Conservation (phyloP, 92 coral and sea anemone genomes). For the Epizoanthus illoricatus region DNA sequence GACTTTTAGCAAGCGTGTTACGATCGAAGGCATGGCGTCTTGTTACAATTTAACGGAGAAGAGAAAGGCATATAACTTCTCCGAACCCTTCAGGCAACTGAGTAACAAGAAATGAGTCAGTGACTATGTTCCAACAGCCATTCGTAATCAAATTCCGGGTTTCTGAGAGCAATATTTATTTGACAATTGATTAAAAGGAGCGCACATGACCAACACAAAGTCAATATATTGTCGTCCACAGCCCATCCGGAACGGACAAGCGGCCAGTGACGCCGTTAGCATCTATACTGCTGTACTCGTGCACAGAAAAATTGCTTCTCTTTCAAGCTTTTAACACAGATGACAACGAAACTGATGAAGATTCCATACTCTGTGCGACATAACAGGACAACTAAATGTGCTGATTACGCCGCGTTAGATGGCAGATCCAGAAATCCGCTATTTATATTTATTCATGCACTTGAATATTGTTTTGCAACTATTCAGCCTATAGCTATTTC, state of each 20-base stretch:
- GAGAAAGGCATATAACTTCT: no score
- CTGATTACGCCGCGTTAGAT: neutral
- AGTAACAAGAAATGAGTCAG: neutral
- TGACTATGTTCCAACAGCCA: neutral
- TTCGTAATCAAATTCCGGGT: neutral
- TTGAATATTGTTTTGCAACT: no score
- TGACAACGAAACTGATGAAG: neutral
- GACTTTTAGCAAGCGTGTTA: constrained; percentile 14
- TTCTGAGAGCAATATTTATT: constrained; percentile 24
- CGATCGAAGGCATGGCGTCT: constrained; percentile 5
- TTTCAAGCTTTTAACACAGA: neutral
- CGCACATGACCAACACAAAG: constrained; percentile 8
- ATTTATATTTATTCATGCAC: neutral
- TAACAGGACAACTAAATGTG: neutral
- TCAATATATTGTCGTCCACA: constrained; percentile 12
- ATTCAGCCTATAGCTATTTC: no score
- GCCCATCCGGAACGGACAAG: constrained; percentile 36
- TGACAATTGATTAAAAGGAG: constrained; percentile 34
- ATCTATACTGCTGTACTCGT: neutral
- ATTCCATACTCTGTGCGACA: neutral
- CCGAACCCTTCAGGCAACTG: neutral
- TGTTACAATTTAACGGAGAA: neutral
- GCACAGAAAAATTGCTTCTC: neutral
- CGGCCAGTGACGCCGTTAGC: neutral
- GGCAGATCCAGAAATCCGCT: neutral